A percentile compares a stretch with the other conserved stretches of the same genome.
Conservation (phyloP, 2,113 vertebrate genomes). For the Gallinago undulata region DNA sequence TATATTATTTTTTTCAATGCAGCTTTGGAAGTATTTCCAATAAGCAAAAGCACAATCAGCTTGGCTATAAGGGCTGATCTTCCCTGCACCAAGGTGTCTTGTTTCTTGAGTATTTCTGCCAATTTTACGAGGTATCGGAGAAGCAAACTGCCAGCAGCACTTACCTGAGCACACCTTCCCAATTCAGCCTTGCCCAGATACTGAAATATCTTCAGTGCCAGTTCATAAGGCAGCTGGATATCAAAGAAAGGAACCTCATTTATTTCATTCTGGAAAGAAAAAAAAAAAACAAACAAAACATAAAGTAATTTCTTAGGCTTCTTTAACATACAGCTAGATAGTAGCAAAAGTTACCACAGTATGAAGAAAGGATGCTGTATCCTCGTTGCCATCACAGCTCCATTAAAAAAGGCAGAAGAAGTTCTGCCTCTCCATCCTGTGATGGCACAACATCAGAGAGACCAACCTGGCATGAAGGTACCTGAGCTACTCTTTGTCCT, state of each 20-base stretch:
- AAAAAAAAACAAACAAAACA: background rate
- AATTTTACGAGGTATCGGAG: background rate
- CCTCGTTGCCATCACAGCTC: background rate
- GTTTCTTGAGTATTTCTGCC: background rate
- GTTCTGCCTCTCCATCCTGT: background rate
- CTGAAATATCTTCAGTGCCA: slow-evolving; percentile 92
- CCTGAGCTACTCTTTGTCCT: background rate
- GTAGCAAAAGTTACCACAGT: background rate
- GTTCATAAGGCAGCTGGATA: slow-evolving; percentile 90
- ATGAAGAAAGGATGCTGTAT: background rate
- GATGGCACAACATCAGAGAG: background rate
- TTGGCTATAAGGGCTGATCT: background rate
- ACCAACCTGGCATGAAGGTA: accelerated
- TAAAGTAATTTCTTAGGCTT: background rate
- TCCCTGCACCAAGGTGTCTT: background rate
- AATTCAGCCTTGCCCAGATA: slow-evolving; percentile 84
- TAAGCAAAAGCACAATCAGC: slow-evolving; percentile 3
- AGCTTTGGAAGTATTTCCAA: slow-evolving; percentile 40
- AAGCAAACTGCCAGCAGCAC: background rate
- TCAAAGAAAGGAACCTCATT: slow-evolving; percentile 97
- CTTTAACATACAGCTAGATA: background rate
- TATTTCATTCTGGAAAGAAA: slow-evolving; percentile 87
- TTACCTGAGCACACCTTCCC: slow-evolving; percentile 94
- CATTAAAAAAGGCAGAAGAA: background rate
- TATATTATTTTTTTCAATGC: slow-evolving; percentile 1